phyloP scores from a whole-genome alignment of 2,113 vertebrate species.

The Leiothrix lutea region DNA sequence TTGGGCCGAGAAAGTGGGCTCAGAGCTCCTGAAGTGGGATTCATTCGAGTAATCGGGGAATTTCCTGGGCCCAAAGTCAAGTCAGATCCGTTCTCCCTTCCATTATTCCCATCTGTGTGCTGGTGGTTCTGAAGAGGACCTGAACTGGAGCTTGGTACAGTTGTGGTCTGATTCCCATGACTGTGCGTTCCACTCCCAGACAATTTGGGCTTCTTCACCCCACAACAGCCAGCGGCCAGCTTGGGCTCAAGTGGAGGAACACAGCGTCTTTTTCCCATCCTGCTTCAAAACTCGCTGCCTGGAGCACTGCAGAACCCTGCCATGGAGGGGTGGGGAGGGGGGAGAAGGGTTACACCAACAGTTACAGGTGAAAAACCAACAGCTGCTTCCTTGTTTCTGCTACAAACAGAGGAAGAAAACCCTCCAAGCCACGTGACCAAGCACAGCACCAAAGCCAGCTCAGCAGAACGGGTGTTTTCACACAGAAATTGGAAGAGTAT shows the following conservation, averaged over 20 bases:
- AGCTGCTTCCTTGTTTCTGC: not conserved
- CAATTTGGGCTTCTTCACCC: conserved; percentile 85
- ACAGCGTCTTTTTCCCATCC: conserved; percentile 87
- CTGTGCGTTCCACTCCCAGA: conserved; percentile 79
- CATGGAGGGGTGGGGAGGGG: not conserved
- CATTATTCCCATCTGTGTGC: conserved; percentile 80
- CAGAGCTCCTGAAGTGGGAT: conserved; percentile 81
- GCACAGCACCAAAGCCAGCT: not conserved
- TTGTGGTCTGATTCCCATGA: conserved; percentile 79
- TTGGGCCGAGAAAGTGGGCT: conserved; percentile 81
- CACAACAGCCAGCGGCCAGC: conserved; percentile 86
- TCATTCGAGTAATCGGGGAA: conserved; percentile 81
- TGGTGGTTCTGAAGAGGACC: conserved; percentile 85
- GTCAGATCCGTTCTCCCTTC: conserved; percentile 80
- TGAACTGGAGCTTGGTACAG: conserved; percentile 78
- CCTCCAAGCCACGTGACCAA: accelerated
- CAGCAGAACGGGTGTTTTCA: not conserved
- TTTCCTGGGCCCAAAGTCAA: conserved; percentile 81
- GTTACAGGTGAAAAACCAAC: conserved; percentile 11
- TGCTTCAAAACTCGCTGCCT: conserved; percentile 74
- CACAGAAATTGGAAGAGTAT: accelerated
- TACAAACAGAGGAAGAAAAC: not conserved
- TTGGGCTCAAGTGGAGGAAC: conserved; percentile 85
- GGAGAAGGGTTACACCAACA: not conserved
- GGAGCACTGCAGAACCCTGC: conserved; percentile 79